Conservation (phyloP, 2,113 vertebrate species). For the Neotoma lepida region DNA sequence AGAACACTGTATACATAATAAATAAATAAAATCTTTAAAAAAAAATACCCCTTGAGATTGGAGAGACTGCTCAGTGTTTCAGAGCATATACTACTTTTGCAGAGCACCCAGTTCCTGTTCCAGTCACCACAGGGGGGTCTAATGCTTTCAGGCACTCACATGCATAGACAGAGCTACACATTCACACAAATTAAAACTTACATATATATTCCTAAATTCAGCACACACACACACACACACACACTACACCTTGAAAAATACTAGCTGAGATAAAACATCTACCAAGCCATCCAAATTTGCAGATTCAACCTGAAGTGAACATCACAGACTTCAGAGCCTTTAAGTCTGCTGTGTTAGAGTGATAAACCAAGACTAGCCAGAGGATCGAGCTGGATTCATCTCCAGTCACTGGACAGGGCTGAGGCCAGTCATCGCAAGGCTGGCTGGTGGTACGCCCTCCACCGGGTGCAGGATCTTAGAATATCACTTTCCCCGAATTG, state of each 20-base stretch:
- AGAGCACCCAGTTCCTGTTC: not conserved
- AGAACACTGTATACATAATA: too few species aligned
- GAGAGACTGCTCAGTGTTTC: not conserved
- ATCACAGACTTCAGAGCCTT: not conserved
- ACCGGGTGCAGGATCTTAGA: not conserved
- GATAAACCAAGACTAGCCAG: not conserved
- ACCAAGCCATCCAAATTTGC: not conserved
- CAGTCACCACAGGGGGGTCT: not conserved
- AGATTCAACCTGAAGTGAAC: constrained; percentile 9
- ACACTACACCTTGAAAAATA: not conserved
- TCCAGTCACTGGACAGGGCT: not conserved
- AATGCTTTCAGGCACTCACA: not conserved
- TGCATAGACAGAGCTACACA: not conserved
- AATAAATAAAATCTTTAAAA: too few species aligned
- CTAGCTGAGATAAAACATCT: not conserved
- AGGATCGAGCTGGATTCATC: not conserved
- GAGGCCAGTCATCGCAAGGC: not conserved
- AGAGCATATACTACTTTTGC: not conserved
- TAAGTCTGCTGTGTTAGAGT: not conserved
- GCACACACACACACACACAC: not conserved
- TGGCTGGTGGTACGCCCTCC: not conserved
- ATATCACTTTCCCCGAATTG: not conserved
- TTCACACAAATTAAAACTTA: not conserved
- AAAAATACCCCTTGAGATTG: not conserved
- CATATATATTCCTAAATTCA: not conserved